These are phyloP conservation scores for Muntiacus reevesi DNA, from an alignment of 2,113 vertebrate genomes.

Conservation along the genomic window DNA sequence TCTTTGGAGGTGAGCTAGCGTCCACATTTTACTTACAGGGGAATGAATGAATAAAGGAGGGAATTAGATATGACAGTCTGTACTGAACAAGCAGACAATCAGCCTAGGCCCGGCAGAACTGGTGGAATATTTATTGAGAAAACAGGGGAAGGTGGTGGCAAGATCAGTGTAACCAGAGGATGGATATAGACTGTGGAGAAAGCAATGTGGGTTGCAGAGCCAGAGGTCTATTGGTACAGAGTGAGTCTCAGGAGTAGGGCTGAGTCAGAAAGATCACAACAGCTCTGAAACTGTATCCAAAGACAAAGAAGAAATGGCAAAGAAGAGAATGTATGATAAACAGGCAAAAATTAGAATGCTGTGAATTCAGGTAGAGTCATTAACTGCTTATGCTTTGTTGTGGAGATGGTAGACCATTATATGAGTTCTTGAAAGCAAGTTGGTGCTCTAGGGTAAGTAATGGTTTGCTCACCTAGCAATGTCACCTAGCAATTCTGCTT, in stretches of 20 bases:
- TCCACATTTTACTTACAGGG: background rate
- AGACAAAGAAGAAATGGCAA: background rate
- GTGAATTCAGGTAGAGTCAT: background rate
- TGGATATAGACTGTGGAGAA: background rate
- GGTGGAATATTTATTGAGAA: background rate
- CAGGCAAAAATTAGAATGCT: background rate
- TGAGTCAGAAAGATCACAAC: background rate
- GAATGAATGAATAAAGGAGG: background rate
- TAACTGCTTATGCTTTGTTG: fast-evolving
- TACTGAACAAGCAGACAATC: background rate
- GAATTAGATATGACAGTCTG: background rate
- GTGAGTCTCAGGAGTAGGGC: background rate
- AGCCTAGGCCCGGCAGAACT: background rate
- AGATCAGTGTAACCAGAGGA: background rate
- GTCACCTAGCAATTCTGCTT: background rate
- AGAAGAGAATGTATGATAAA: background rate
- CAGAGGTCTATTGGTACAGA: fast-evolving
- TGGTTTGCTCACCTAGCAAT: background rate
- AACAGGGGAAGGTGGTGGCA: background rate
- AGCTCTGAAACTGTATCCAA: background rate
- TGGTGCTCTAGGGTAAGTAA: background rate
- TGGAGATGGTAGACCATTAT: background rate
- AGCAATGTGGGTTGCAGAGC: background rate
- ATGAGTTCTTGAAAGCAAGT: background rate
- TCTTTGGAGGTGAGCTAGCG: background rate